A percentile compares a stretch with the other conserved stretches of the same genome.
Evolutionary conservation across 2,888 invertebrate genomes (phyloP).

Genomic region (Habroteleia sp.): DNA sequence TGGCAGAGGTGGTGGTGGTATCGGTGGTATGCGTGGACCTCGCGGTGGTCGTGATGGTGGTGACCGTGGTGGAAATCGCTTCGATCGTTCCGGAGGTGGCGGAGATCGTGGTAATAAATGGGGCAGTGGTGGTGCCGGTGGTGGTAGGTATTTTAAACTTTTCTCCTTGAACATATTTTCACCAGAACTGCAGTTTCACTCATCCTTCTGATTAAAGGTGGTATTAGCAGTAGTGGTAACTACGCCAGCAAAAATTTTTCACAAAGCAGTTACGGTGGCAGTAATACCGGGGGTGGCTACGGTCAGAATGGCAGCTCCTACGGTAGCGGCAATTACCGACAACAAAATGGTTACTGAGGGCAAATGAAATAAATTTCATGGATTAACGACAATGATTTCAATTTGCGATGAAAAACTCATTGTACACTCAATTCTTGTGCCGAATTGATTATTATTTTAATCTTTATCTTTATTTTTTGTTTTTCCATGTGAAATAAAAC

Average conservation of each 20-base stretch:
- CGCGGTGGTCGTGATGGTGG: slow-evolving; percentile 73
- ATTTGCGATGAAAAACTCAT: too few relatives aligned
- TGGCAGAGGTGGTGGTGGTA: slow-evolving; percentile 63
- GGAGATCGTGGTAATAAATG: slow-evolving; percentile 76
- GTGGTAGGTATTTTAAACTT: slow-evolving; percentile 65
- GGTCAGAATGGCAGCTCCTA: slow-evolving; percentile 74
- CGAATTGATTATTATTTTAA: slow-evolving; percentile 4
- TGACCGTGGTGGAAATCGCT: slow-evolving; percentile 75
- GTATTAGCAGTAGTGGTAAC: slow-evolving; percentile 53
- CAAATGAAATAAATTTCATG: too few relatives aligned
- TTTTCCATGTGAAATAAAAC: slow-evolving; percentile 1
- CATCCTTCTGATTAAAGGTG: slow-evolving; percentile 42
- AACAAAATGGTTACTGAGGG: slow-evolving; percentile 78
- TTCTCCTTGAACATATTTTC: background rate
- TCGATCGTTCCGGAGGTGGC: slow-evolving; percentile 71
- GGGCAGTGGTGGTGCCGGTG: slow-evolving; percentile 71
- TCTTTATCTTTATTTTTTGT: slow-evolving; percentile 16
- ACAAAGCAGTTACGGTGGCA: slow-evolving; percentile 67
- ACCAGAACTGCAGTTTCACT: background rate
- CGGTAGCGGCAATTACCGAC: slow-evolving; percentile 69
- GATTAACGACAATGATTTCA: too few relatives aligned
- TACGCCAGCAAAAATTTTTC: slow-evolving; percentile 74
- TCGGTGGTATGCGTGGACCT: slow-evolving; percentile 69
- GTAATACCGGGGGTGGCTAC: slow-evolving; percentile 65
- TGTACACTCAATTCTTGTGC: background rate